These are phyloP conservation scores for Erpetoichthys calabaricus DNA, from an alignment of 2,797 vertebrate genomes.

Conservation along the genomic window DNA sequence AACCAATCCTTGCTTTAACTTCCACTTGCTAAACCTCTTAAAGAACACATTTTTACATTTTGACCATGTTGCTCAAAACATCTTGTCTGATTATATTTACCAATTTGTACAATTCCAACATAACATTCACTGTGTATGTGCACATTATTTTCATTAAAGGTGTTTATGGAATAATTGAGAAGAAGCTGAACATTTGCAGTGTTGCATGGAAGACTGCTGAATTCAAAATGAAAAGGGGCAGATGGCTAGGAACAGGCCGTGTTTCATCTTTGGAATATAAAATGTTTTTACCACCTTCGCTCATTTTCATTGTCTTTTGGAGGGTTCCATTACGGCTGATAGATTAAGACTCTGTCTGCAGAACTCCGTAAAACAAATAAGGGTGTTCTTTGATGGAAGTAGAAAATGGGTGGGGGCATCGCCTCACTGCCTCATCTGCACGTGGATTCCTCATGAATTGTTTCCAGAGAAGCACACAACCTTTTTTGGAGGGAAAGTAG, in stretches of 20 bases:
- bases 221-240: slow-evolving; percentile 15
- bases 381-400: background rate
- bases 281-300: background rate
- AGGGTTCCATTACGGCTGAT: slow-evolving; percentile 6
- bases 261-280: slow-evolving; percentile 14
- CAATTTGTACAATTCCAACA: too few species aligned
- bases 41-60: too few species aligned
- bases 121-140: background rate
- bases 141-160: slow-evolving; percentile 9
- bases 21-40: too few species aligned
- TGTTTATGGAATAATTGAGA: slow-evolving; percentile 6
- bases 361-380: slow-evolving; percentile 7
- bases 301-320: slow-evolving; percentile 1
- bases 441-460: background rate
- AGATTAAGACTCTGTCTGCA: slow-evolving; percentile 3
- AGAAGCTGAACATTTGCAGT: slow-evolving; percentile 10
- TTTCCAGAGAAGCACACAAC: background rate
- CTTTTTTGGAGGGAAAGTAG: too few species aligned
- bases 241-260: slow-evolving; percentile 13
- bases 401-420: background rate
- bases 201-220: background rate
- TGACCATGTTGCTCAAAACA: too few species aligned
- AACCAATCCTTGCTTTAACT: too few species aligned
- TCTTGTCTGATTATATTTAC: too few species aligned
- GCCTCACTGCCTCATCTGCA: background rate